Evolutionary conservation across 2,888 invertebrate species (phyloP), one percentile per base, ranked within the genome.

Genomic region (Apamea crenata): DNA sequence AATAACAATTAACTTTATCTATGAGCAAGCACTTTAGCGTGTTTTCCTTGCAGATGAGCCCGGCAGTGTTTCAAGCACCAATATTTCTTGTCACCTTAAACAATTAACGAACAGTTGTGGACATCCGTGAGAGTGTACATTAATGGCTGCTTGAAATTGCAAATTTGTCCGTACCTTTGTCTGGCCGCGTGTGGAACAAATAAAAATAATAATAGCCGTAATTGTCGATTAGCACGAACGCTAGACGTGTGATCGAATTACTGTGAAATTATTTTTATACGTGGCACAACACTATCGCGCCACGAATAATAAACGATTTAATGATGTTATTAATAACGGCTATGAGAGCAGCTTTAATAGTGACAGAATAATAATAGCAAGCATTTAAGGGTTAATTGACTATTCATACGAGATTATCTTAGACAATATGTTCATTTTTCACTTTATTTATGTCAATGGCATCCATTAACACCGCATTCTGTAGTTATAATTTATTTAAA

Each of bases 21-120:
- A 40, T 69, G 59, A 82, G 63, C 81, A 75, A 79, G 73, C 75
- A 82, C 66, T 84, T 80, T 47, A 73, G 40, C 75, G 50, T 67
- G 81, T 81, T 81, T 83, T 83, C 65, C 50, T 67, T 29, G 18
- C 44, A 70, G 70, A 82, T 53, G 74, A 79, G n/a, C 36, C 47
- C 44, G 66, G 32, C 40, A 77, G 73, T 89, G 88, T 90, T 81
- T 85, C 80, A 89, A 90, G 88, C 90, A 88, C 90, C 92, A 89
- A 93, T 93, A 93, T 93, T 93, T 94, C 94, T 93, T 94, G 94
- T 94, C 94, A 92, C 89, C 88, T 91, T 74, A 88, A 93, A 93
- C 93, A 94, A 95, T 95, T 93, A 93, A 87, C 88, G 36, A 84
- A 83, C 89, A 78, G 76, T 90, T 83, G 84, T 84, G 86, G 84